These are phyloP conservation scores for Calliscelio sp. DNA, from an alignment of 2,888 invertebrate genomes.

Conservation along the genomic window DNA sequence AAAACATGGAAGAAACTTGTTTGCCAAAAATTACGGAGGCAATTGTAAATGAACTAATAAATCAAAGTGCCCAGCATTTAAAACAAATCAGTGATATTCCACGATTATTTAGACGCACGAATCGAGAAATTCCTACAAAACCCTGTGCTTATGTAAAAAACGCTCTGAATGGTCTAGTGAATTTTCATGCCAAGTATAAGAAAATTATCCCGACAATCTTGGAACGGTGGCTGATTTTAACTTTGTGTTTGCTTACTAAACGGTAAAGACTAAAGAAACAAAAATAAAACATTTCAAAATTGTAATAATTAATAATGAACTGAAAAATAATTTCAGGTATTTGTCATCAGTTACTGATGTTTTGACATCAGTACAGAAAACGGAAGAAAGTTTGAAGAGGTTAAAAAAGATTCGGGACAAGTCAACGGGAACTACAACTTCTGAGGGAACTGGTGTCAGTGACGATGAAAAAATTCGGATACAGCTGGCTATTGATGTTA, in stretches of 20 bases:
- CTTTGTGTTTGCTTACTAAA: conserved; percentile 86
- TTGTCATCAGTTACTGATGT: conserved; percentile 93
- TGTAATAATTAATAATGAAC: neutral
- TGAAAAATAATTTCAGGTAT: conserved; percentile 88
- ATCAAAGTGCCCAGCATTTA: conserved; percentile 88
- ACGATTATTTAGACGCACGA: conserved; percentile 95
- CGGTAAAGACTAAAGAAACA: conserved; percentile 83
- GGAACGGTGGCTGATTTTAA: conserved; percentile 85
- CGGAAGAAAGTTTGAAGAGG: conserved; percentile 96
- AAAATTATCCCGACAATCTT: conserved; percentile 84
- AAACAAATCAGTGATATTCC: conserved; percentile 97
- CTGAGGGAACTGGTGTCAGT: conserved; percentile 88
- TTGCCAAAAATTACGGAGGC: conserved; percentile 84
- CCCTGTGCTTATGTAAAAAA: conserved; percentile 93
- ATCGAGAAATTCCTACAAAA: conserved; percentile 93
- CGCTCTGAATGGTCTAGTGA: conserved; percentile 88
- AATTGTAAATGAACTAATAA: conserved; percentile 85
- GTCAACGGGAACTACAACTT: conserved; percentile 84
- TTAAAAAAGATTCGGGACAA: conserved; percentile 94
- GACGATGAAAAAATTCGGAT: conserved; percentile 98
- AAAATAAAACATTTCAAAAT: neutral
- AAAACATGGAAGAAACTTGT: conserved; percentile 74
- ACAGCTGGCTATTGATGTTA: conserved; percentile 95
- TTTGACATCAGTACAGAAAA: conserved; percentile 96
- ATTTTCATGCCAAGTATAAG: conserved; percentile 87